Evolutionary conservation across 2,888 invertebrate species (phyloP).

Genomic region (Sphaeridia pumilis): DNA sequence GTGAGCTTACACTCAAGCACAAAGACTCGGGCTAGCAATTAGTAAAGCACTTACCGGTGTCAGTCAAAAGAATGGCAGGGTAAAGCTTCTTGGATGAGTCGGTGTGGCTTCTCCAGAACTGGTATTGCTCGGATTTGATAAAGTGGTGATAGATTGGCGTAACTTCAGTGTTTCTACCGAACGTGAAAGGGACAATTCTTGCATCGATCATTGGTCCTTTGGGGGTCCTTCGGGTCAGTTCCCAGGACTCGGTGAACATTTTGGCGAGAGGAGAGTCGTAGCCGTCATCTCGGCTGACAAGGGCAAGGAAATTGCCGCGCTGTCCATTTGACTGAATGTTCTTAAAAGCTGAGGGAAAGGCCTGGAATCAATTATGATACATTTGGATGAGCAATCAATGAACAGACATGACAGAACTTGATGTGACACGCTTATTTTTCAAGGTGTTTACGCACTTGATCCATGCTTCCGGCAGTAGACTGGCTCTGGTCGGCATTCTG

Average conservation of each 20-base stretch:
- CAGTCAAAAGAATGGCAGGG: slow-evolving; percentile 36
- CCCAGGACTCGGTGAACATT: slow-evolving; percentile 21
- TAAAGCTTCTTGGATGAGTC: slow-evolving; percentile 10
- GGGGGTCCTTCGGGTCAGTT: background rate
- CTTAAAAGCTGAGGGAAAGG: slow-evolving; percentile 24
- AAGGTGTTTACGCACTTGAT: slow-evolving; percentile 19
- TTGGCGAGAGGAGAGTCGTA: slow-evolving; percentile 27
- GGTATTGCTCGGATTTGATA: slow-evolving; percentile 35
- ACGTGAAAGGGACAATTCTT: slow-evolving; percentile 20
- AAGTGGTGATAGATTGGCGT: slow-evolving; percentile 30
- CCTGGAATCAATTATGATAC: slow-evolving; percentile 12
- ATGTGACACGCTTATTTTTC: background rate
- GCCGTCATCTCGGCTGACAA: slow-evolving; percentile 31
- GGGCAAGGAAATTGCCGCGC: slow-evolving; percentile 35
- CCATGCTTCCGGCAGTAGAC: slow-evolving; percentile 10
- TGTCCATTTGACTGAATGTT: slow-evolving; percentile 12
- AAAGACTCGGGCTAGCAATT: background rate
- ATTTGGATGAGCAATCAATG: background rate
- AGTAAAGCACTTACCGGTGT: slow-evolving; percentile 24
- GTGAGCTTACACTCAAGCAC: background rate
- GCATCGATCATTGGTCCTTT: slow-evolving; percentile 7
- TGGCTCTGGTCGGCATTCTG: slow-evolving; percentile 10
- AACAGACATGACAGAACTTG: background rate
- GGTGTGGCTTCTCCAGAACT: slow-evolving; percentile 36
- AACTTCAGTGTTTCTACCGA: background rate